A percentile compares a stretch with the other conserved stretches of the same genome.
These are phyloP conservation scores for Bovichtus variegatus DNA, from an alignment of 2,797 vertebrate species.

Conservation along the genomic window DNA sequence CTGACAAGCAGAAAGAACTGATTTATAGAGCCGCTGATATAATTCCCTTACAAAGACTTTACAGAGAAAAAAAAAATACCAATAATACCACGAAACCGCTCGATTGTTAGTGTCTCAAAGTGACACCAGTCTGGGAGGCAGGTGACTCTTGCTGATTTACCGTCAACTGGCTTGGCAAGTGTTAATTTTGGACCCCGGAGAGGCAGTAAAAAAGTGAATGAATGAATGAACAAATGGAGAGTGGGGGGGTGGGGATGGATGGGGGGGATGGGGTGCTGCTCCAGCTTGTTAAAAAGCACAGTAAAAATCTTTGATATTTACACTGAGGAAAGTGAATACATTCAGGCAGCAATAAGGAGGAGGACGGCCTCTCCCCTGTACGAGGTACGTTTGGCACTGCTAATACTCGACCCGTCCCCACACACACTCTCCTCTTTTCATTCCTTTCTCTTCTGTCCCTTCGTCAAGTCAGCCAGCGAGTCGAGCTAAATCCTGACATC, in stretches of 20 bases:
- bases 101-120: neutral
- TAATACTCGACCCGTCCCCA: constrained; percentile 54
- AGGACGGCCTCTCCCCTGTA: constrained; percentile 53
- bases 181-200: constrained; percentile 20
- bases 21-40: neutral
- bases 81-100: neutral
- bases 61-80: constrained; percentile 14
- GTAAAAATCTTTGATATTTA: constrained; percentile 82
- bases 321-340: constrained; percentile 82
- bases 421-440: constrained; percentile 14
- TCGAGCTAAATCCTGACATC: constrained; percentile 40
- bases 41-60: neutral
- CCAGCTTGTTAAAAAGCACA: constrained; percentile 75
- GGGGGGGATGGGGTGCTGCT: constrained; percentile 24
- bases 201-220: constrained; percentile 14
- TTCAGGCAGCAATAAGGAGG: constrained; percentile 79
- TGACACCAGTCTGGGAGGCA: constrained; percentile 10
- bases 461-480: neutral
- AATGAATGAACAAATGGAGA: constrained; percentile 36
- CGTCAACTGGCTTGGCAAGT: constrained; percentile 1
- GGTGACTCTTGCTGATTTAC: constrained; percentile 10
- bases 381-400: constrained; percentile 85
- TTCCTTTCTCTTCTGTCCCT: constrained; percentile 17
- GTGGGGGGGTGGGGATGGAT: constrained; percentile 1
- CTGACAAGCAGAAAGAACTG: neutral